phyloP scores from a whole-genome alignment of 30 jellyfish, hydroid and myxozoan species.

The Aurelia aurita region DNA sequence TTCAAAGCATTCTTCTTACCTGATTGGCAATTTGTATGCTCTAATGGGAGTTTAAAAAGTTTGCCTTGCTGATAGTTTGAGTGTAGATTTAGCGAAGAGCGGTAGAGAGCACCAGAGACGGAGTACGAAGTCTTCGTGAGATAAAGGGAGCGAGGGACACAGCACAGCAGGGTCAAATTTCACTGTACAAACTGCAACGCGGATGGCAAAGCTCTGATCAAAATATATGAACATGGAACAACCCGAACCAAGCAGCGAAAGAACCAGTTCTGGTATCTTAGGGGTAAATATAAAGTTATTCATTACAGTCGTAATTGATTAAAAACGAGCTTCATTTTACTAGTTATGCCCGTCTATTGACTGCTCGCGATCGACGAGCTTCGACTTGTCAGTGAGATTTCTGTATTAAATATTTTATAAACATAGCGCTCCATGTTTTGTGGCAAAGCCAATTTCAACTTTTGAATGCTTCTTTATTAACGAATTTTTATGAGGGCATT shows the following conservation, averaged over 20 bases:
- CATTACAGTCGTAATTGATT: no score
- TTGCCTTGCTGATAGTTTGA: no score
- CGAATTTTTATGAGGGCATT: neutral
- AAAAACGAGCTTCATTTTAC: no score
- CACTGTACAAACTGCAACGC: slow-evolving; percentile 48
- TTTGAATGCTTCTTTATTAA: neutral
- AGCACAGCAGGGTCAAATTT: slow-evolving; percentile 52
- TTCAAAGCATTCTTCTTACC: no score
- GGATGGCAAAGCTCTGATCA: neutral
- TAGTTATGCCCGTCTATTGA: no score
- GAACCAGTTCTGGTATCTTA: slow-evolving; percentile 7
- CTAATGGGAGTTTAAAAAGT: no score
- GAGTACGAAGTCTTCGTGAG: slow-evolving; percentile 6
- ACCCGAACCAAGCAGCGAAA: slow-evolving; percentile 11
- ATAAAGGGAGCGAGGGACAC: slow-evolving; percentile 7
- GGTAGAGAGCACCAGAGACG: neutral
- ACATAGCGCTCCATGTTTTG: no score
- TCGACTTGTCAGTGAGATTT: no score
- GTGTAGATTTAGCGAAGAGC: no score
- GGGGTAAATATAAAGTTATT: neutral
- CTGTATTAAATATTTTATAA: no score
- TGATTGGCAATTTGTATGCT: no score
- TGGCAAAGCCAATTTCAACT: no score
- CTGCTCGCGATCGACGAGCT: neutral
- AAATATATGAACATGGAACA: neutral